Conservation (phyloP, 2,888 invertebrate species). For the Chydorus sphaericus region DNA sequence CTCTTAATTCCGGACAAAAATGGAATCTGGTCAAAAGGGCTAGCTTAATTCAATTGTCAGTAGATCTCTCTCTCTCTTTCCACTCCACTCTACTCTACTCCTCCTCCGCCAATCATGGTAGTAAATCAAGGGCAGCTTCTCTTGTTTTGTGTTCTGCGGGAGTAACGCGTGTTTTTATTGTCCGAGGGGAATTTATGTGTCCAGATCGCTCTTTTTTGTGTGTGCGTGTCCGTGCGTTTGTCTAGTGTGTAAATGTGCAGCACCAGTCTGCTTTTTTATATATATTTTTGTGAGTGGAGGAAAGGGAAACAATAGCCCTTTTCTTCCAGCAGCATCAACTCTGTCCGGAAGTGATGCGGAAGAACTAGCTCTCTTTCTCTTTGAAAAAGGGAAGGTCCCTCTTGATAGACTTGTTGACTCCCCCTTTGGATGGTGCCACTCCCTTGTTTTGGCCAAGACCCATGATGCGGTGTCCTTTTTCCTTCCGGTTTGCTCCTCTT, state of each 20-base stretch:
- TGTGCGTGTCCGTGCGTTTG: background rate
- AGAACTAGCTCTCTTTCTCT: background rate
- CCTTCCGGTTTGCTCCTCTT: background rate
- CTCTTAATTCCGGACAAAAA: too few species aligned
- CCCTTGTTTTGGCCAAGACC: background rate
- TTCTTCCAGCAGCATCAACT: too few species aligned
- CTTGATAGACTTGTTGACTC: slow-evolving; percentile 3
- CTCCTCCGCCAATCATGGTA: background rate
- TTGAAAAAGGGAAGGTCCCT: too few species aligned
- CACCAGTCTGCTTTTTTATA: too few species aligned
- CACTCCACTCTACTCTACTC: background rate
- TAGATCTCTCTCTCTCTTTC: too few species aligned
- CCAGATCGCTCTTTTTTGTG: background rate
- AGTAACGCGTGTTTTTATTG: background rate
- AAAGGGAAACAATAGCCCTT: slow-evolving; percentile 2
- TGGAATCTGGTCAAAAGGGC: too few species aligned
- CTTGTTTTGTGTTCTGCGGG: too few species aligned
- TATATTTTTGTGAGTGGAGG: too few species aligned
- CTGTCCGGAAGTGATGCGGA: slow-evolving; percentile 4
- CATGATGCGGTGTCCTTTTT: background rate
- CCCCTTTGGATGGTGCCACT: background rate
- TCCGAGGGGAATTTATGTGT: background rate
- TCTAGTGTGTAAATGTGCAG: too few species aligned
- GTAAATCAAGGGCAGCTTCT: background rate
- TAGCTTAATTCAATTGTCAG: too few species aligned